Evolutionary conservation across 2,797 vertebrate genomes (phyloP).

Genomic region (Scarus forsteni): DNA sequence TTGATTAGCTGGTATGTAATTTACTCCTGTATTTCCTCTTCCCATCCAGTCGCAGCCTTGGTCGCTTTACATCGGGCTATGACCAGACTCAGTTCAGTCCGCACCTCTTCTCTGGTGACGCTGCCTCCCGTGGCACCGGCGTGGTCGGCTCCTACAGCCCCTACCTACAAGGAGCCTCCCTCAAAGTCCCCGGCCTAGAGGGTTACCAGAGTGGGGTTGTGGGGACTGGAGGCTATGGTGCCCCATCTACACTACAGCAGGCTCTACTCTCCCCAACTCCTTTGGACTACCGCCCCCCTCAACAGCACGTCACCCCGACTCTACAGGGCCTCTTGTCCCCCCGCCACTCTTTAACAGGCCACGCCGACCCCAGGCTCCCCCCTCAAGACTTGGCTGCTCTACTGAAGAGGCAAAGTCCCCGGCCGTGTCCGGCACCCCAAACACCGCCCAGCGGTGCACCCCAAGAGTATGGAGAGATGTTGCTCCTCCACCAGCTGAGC

Average conservation of each 20-base stretch:
- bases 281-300: conserved; percentile 91
- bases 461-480: conserved; percentile 91
- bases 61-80: conserved; percentile 90
- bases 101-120: conserved; percentile 89
- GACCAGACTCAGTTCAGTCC: conserved; percentile 94
- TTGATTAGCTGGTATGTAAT: conserved; percentile 24
- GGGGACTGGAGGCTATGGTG: conserved; percentile 82
- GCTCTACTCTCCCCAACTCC: conserved; percentile 96
- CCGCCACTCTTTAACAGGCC: conserved; percentile 95
- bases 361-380: conserved; percentile 91
- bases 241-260: conserved; percentile 95
- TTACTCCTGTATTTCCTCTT: conserved; percentile 20
- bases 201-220: conserved; percentile 86
- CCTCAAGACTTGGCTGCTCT: conserved; percentile 92
- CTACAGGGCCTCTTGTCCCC: conserved; percentile 97
- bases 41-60: conserved; percentile 86
- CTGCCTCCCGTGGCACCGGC: conserved; percentile 75
- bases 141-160: conserved; percentile 83
- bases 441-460: conserved; percentile 68
- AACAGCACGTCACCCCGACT: conserved; percentile 93
- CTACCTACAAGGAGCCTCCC: conserved; percentile 88
- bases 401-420: conserved; percentile 90
- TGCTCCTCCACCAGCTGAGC: conserved; percentile 92
- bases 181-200: conserved; percentile 92
- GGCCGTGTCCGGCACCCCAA: conserved; percentile 73